These are phyloP conservation scores for Anas bernieri DNA, from an alignment of 2,797 vertebrate species.

Conservation along the genomic window DNA sequence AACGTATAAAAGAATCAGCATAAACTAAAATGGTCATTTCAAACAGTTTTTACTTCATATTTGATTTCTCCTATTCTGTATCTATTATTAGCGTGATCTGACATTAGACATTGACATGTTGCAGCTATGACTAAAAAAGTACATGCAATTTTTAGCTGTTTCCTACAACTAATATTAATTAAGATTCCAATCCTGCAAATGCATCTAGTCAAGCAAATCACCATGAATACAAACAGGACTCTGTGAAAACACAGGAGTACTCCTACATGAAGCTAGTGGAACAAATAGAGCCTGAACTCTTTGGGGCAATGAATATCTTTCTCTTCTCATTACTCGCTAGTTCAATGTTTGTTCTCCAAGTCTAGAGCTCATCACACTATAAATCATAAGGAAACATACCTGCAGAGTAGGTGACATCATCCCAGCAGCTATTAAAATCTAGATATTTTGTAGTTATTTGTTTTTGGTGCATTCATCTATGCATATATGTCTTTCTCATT, in stretches of 20 bases:
- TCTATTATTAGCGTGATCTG: not conserved
- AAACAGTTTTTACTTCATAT: not conserved
- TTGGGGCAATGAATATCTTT: not conserved
- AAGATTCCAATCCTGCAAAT: not conserved
- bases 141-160: not conserved
- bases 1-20: not conserved
- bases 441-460: constrained; percentile 13
- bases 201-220: not conserved
- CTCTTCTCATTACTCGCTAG: not conserved
- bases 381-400: constrained; percentile 55
- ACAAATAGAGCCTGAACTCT: not conserved
- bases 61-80: not conserved
- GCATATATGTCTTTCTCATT: not conserved
- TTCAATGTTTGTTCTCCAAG: constrained; percentile 11
- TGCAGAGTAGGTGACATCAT: constrained; percentile 55
- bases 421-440: constrained; percentile 28
- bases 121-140: not conserved
- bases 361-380: constrained; percentile 35
- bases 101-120: not conserved
- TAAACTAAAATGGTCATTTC: not conserved
- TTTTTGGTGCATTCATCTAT: not conserved
- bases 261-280: constrained; percentile 5
- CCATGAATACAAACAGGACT: not conserved
- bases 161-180: not conserved
- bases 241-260: not conserved